Percentiles rank a stretch among this genome's conserved stretches.
Conservation (phyloP, 2,113 vertebrate genomes). For the Bos indicus region DNA sequence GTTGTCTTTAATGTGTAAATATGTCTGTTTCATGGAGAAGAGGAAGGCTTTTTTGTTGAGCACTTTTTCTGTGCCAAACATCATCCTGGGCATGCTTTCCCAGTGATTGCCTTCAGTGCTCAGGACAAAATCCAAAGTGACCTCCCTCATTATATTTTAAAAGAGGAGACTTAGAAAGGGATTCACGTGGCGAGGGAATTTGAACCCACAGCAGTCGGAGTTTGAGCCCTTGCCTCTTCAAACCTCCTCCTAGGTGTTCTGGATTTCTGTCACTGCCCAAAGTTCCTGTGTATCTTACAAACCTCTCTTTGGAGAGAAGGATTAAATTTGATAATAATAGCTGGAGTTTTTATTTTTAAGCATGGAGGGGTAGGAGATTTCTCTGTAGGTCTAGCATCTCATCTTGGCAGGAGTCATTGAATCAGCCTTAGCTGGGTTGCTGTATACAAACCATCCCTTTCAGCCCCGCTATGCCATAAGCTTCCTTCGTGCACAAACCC, state of each 20-base stretch:
- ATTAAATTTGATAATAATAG: not conserved
- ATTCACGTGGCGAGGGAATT: no score
- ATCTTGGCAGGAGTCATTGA: conserved; percentile 5
- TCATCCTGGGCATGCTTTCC: not conserved
- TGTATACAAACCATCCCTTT: not conserved
- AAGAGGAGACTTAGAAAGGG: not conserved
- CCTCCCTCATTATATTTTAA: not conserved
- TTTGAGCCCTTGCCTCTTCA: no score
- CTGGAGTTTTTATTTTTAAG: not conserved
- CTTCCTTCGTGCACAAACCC: not conserved
- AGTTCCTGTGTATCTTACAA: not conserved
- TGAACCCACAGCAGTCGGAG: not conserved
- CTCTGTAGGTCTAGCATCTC: not conserved
- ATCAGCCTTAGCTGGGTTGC: not conserved
- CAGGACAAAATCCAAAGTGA: not conserved
- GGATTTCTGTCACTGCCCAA: not conserved
- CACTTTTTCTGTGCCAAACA: not conserved
- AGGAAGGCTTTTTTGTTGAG: not conserved
- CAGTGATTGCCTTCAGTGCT: not conserved
- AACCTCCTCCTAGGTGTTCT: not conserved
- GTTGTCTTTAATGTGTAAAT: not conserved
- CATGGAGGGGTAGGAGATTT: not conserved
- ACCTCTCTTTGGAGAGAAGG: not conserved
- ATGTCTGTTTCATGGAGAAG: not conserved
- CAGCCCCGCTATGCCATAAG: not conserved